Base-by-base conservation (phyloP, 2,113 vertebrate species). In the Garra rufa region DNA sequence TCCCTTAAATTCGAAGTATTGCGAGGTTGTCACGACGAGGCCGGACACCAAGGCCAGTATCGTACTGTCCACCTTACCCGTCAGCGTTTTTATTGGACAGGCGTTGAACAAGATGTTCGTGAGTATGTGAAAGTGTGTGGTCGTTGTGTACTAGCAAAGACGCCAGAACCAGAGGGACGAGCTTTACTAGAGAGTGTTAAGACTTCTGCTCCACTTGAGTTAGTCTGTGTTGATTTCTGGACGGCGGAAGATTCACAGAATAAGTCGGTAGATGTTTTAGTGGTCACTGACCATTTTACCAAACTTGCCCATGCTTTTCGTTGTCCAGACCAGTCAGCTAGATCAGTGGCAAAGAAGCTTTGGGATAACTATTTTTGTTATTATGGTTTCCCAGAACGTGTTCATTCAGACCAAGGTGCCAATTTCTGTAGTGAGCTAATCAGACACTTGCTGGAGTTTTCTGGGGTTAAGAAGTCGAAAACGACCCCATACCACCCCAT, bases 401-500 rank as follows among this genome's bases (percentile, higher is more conserved):
- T 71, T 43, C 69, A 71, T 71, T 71, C 69, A 0, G 38, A 71
- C 43, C 69, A 71, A 19, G 34, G 69, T 14, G 69, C 38, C 0
- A 43, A 43, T 71, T 71, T 71, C 10, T 71, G 67, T 43, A 71
- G 69, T 11, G 69, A 71, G 10, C 69, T 71, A 2, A 71, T 71
- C n/a, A 43, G 69, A 7, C 69, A 43, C 9, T 43, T 71, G 2
- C 38, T 71, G 11, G 19, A 34, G 38, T 21, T 85, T 19, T n/a
- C 80, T n/a, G 83, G 85, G 1, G 84, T 87, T 34, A 34, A 65
- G 9, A 88, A 88, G 30, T 88, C 80, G 1, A 38, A 6, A 6
- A 85, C 63, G 4, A 76, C 80, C 0, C 76, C 34, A 2, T 85
- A 85, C 17, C 76, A 89, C 43, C 82, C 82, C 0, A 84, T 87